Evolutionary conservation across 2,797 vertebrate genomes (phyloP).

Genomic region (Hemibagrus guttatus): DNA sequence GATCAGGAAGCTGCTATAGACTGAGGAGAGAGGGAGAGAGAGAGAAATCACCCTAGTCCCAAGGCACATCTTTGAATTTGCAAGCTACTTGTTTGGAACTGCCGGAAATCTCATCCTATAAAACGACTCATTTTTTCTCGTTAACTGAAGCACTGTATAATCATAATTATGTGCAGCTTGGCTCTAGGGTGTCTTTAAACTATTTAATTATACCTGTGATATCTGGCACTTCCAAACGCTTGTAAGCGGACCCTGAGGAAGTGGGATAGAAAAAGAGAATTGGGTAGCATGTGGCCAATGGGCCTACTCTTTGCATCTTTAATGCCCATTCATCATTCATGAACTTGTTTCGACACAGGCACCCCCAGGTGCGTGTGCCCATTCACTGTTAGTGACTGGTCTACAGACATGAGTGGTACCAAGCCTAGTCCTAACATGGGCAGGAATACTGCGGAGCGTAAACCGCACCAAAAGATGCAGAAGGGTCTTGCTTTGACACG

Average conservation of each 20-base stretch:
- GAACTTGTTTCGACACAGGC: constrained; percentile 57
- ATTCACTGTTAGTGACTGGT: constrained; percentile 25
- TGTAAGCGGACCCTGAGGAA: constrained; percentile 65
- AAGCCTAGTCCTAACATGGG: constrained; percentile 54
- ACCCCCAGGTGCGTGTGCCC: constrained; percentile 39
- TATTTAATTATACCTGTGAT: constrained; percentile 36
- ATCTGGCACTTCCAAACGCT: constrained; percentile 45
- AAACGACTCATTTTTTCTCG: not conserved
- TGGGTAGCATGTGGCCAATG: constrained; percentile 63
- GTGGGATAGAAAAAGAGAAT: constrained; percentile 56
- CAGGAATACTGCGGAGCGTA: constrained; percentile 52
- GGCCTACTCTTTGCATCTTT: constrained; percentile 69
- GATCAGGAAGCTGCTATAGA: no score
- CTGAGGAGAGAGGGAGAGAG: no score
- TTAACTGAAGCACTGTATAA: not conserved
- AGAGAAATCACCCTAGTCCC: not conserved
- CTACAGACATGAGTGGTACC: constrained; percentile 61
- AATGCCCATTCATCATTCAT: constrained; percentile 74
- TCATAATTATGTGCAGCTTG: not conserved
- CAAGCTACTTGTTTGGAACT: not conserved
- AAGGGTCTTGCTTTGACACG: constrained; percentile 51
- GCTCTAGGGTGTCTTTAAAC: not conserved
- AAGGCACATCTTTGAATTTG: not conserved
- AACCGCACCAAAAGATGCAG: constrained; percentile 53
- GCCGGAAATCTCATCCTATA: not conserved